Base-by-base conservation (phyloP, 2,888 invertebrate genomes). In the Idaea straminata region DNA sequence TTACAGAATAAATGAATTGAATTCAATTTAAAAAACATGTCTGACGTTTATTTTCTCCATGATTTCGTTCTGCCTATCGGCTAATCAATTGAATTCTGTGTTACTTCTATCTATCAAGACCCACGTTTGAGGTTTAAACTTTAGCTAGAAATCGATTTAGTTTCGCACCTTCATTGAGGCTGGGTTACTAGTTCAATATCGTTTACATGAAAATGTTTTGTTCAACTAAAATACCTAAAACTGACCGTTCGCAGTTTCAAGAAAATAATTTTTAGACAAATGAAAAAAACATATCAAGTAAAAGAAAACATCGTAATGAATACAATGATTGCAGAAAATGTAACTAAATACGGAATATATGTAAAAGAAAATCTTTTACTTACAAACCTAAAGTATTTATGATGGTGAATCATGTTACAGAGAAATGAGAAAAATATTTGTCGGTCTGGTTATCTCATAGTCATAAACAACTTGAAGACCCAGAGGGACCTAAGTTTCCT, bases 111-210 rank as follows among this genome's bases (percentile, higher is more conserved):
- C 64, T 66, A 63, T 66, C 62, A 65, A 60, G 35, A 67, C 63
- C 16, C 15, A 62, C 59, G 59, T 61, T 64, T 67, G 25, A 65
- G 64, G 65, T 64, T 65, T 64, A 59, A 62, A 66, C 71, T 69
- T 64, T 35, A 65, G 64, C 64, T 61, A 67, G 63, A 63, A 66
- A 66, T 59, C 63, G 59, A 62, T 67, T 61, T 66, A 61, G 66
- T 64, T 66, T 68, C 67, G 62, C 67, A 66, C 69, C 65, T 65
- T 61, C 63, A 57, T 13, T 25, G 34, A 63, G 59, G 71, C 67
- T 69, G 63, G 63, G 67, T 67, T 70, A 71, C 61, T 66, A 57
- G 64, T 66, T 69, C 63, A 69, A 70, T 59, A 67, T 61, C 61
- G 61, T 61, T 59, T 61, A 36, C 62, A 62, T 62, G 65, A 66